phyloP scores from a whole-genome alignment of 1,140 invertebrate genomes.

The Sitobion miscanthi region DNA sequence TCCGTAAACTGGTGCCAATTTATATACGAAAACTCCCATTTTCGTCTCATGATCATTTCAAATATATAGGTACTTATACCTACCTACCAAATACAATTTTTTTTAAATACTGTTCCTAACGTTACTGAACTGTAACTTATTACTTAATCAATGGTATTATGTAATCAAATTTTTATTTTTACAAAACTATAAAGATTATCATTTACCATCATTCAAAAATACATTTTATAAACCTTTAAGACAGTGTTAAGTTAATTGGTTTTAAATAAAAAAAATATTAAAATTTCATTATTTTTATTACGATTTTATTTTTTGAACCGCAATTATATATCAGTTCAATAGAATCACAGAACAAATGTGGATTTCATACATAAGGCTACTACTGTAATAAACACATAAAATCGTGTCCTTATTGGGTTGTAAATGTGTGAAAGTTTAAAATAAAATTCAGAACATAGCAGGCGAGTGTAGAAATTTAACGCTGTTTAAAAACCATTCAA shows the following conservation, averaged over 20 bases:
- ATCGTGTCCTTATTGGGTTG: slow-evolving; percentile 27
- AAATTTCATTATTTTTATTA: not conserved
- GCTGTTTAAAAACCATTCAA: not conserved
- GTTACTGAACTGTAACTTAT: not conserved
- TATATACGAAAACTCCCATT: too few species aligned
- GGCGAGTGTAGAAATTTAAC: not conserved
- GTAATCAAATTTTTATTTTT: not conserved
- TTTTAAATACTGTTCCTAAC: not conserved
- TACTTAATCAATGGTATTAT: not conserved
- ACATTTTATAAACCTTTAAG: not conserved
- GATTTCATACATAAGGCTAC: not conserved
- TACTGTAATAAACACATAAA: slow-evolving; percentile 20
- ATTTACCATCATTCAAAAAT: not conserved
- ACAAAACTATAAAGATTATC: not conserved
- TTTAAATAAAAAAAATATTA: not conserved
- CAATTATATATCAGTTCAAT: not conserved
- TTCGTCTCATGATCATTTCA: too few species aligned
- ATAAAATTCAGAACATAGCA: not conserved
- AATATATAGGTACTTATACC: too few species aligned
- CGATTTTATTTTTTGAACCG: not conserved
- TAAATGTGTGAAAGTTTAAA: slow-evolving; percentile 28
- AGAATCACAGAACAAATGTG: not conserved
- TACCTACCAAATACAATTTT: not conserved
- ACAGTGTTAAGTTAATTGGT: not conserved
- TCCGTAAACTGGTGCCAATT: too few species aligned